These are phyloP conservation scores for Cladorhizidae sp. DNA, from an alignment of 37 sponge, comb jelly and placozoan species.

Conservation along the genomic window DNA sequence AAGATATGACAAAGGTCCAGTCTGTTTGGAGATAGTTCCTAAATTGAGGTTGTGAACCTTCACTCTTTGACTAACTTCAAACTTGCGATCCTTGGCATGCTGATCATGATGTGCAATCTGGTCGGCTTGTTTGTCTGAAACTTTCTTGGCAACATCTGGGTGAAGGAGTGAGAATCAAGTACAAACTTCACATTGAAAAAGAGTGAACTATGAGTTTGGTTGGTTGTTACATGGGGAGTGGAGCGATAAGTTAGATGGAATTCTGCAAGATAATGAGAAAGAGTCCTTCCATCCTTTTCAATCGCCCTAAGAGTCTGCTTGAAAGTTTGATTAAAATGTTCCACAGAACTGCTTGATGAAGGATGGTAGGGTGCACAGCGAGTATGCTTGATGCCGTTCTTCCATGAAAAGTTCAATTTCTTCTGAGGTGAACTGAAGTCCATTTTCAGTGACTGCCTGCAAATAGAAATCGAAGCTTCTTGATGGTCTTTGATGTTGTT, in stretches of 20 bases:
- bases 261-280: neutral
- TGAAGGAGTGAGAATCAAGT: neutral
- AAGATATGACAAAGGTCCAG: neutral
- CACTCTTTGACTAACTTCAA: conserved; percentile 1
- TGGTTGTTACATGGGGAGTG: conserved; percentile 31
- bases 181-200: too few species aligned
- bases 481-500: too few species aligned
- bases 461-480: too few species aligned
- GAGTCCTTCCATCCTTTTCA: neutral
- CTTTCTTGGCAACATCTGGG: neutral
- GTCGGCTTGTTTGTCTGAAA: neutral
- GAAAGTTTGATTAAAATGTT: conserved; percentile 52
- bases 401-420: too few species aligned
- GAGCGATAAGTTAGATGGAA: conserved; percentile 29
- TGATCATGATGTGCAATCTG: conserved; percentile 4
- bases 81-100: neutral
- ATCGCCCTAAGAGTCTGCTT: conserved; percentile 20
- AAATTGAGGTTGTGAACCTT: neutral
- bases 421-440: too few species aligned
- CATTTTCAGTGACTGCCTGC: too few species aligned
- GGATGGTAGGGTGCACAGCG: conserved; percentile 46
- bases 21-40: neutral
- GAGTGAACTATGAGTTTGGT: too few species aligned
- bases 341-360: conserved; percentile 44
- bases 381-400: conserved; percentile 47